Evolutionary conservation across 2,888 invertebrate genomes (phyloP).

Genomic region (Lampropteryx suffumata): DNA sequence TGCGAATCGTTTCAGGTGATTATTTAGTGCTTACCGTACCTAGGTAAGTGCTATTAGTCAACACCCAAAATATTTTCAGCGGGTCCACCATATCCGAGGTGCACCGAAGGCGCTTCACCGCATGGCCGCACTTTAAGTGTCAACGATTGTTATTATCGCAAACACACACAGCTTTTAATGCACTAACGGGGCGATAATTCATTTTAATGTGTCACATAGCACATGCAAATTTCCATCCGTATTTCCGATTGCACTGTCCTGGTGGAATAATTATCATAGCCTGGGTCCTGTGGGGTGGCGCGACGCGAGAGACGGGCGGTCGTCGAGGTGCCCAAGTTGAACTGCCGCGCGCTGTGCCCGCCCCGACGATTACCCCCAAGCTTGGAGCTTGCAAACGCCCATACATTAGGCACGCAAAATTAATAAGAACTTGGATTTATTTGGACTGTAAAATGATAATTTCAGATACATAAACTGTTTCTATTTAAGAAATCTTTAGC

Average conservation of each 20-base stretch:
- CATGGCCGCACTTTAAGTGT: slow-evolving; percentile 70
- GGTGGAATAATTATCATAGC: slow-evolving; percentile 42
- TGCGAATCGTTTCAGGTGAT: neutral
- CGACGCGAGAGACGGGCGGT: slow-evolving; percentile 59
- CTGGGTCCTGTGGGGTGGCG: slow-evolving; percentile 28
- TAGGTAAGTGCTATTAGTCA: slow-evolving; percentile 91
- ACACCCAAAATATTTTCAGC: slow-evolving; percentile 92
- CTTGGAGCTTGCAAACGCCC: slow-evolving; percentile 59
- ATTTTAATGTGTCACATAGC: slow-evolving; percentile 52
- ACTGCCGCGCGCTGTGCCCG: slow-evolving; percentile 71
- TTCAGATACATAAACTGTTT: neutral
- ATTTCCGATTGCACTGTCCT: slow-evolving; percentile 37
- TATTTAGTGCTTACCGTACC: slow-evolving; percentile 70
- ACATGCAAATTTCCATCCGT: slow-evolving; percentile 42
- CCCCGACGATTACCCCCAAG: slow-evolving; percentile 69
- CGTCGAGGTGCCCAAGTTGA: slow-evolving; percentile 63
- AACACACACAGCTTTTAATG: slow-evolving; percentile 40
- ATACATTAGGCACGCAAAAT: slow-evolving; percentile 46
- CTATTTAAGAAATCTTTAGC: neutral
- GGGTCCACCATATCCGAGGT: slow-evolving; percentile 89
- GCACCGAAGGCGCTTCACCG: slow-evolving; percentile 70
- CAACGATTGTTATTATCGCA: slow-evolving; percentile 52
- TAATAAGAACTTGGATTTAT: slow-evolving; percentile 18
- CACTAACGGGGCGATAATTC: slow-evolving; percentile 42
- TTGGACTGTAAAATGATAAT: slow-evolving; percentile 8